Evolutionary conservation across 2,888 invertebrate genomes (phyloP).

Genomic region (Aphrophora alni): DNA sequence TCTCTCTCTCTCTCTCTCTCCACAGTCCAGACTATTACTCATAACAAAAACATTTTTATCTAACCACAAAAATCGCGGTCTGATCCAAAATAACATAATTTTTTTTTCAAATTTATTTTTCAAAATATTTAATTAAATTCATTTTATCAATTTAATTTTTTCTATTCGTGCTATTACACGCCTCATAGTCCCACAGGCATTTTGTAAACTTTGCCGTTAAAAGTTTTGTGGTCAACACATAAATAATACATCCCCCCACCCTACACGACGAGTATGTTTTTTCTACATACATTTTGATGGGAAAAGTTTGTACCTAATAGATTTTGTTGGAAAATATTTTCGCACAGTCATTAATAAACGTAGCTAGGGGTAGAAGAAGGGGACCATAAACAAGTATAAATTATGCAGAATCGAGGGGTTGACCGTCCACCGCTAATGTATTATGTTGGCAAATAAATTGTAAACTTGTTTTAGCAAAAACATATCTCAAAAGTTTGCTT

Average conservation of each 20-base stretch:
- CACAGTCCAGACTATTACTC: no score
- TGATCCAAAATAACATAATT: no score
- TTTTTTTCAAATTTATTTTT: no score
- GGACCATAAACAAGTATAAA: background rate
- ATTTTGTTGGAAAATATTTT: background rate
- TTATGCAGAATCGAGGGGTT: background rate
- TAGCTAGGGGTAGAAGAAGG: background rate
- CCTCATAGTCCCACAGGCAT: background rate
- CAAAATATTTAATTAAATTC: no score
- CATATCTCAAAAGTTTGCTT: no score
- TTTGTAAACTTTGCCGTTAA: background rate
- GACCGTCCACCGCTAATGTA: background rate
- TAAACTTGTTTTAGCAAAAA: no score
- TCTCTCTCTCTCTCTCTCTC: conserved; percentile 17
- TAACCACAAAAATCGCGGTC: no score
- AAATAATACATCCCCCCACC: background rate
- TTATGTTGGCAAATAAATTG: no score
- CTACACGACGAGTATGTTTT: background rate
- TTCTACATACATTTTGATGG: background rate
- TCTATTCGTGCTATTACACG: no score
- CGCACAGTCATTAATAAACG: background rate
- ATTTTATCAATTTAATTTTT: no score
- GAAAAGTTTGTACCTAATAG: background rate
- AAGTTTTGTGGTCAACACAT: background rate
- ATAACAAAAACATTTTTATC: no score